Percentiles rank a stretch among this genome's conserved stretches.
Conservation (phyloP, 2,113 vertebrate species). For the Piprites chloris region DNA sequence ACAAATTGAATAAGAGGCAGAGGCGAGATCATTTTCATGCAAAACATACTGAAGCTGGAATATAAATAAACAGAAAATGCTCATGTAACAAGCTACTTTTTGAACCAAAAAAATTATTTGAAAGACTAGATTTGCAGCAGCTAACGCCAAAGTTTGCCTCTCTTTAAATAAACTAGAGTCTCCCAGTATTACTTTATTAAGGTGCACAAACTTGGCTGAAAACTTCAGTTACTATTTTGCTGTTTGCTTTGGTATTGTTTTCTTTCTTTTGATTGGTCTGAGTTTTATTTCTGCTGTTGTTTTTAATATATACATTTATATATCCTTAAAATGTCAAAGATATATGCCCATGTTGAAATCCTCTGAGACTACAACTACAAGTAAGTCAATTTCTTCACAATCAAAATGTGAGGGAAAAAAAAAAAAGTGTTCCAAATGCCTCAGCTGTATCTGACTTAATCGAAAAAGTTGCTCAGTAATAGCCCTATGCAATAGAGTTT, state of each 20-base stretch:
- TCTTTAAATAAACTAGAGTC: background rate
- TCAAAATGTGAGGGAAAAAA: background rate
- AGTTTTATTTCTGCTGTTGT: background rate
- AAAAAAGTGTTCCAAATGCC: background rate
- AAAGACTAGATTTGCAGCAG: background rate
- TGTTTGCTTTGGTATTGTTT: fast-evolving
- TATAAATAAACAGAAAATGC: background rate
- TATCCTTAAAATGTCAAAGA: background rate
- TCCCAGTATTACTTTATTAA: background rate
- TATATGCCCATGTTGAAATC: background rate
- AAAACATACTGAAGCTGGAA: background rate
- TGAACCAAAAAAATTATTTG: background rate
- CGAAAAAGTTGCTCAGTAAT: background rate
- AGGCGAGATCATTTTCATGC: background rate
- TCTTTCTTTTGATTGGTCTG: background rate
- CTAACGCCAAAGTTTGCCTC: background rate
- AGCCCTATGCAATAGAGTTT: background rate
- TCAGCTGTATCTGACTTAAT: background rate
- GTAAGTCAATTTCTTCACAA: background rate
- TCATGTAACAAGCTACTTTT: background rate
- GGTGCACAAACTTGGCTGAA: background rate
- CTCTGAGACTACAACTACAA: background rate
- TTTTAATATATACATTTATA: background rate
- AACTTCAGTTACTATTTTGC: background rate
- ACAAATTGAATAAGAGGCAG: background rate